Percentiles rank a stretch among this genome's conserved stretches.
phyloP scores from a whole-genome alignment of 2,797 vertebrate genomes.

The Centroberyx gerrardi region DNA sequence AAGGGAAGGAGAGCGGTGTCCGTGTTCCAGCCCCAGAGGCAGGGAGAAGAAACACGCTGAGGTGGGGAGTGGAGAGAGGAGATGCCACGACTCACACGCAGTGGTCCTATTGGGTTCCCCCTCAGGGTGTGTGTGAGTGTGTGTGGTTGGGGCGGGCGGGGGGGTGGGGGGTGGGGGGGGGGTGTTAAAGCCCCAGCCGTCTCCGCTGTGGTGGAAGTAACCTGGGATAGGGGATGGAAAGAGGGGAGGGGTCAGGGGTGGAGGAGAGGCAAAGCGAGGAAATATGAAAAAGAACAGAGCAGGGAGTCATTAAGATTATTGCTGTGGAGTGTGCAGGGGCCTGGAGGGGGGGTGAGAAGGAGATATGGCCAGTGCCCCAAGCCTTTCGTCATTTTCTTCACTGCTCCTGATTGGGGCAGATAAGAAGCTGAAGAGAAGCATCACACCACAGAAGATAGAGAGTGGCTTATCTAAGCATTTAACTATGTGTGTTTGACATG shows the following conservation, averaged over 20 bases:
- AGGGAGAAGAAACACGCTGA: constrained; percentile 69
- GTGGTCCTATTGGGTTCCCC: constrained; percentile 68
- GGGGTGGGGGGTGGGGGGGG: constrained; percentile 49
- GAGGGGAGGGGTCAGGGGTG: constrained; percentile 65
- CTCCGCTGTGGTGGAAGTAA: constrained; percentile 79
- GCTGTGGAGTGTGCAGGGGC: constrained; percentile 34
- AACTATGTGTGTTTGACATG: constrained; percentile 50
- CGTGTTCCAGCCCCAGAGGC: constrained; percentile 73
- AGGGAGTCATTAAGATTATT: constrained; percentile 72
- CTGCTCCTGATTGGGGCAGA: constrained; percentile 35
- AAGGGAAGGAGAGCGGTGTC: constrained; percentile 61
- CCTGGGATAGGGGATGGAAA: constrained; percentile 51
- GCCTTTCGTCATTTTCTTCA: constrained; percentile 65
- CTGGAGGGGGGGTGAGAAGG: constrained; percentile 22
- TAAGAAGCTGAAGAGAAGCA: constrained; percentile 45
- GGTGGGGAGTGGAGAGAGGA: constrained; percentile 70
- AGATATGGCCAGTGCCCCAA: constrained; percentile 64
- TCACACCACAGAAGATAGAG: constrained; percentile 37
- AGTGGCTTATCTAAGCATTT: constrained; percentile 51
- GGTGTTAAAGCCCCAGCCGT: constrained; percentile 49
- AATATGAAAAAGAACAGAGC: constrained; percentile 29
- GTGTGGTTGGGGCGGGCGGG: constrained; percentile 51
- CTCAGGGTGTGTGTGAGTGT: constrained; percentile 69
- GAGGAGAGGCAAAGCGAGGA: constrained; percentile 32
- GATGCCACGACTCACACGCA: constrained; percentile 65